Conservation (phyloP, 2,888 invertebrate species). For the Cheilosia impressa region DNA sequence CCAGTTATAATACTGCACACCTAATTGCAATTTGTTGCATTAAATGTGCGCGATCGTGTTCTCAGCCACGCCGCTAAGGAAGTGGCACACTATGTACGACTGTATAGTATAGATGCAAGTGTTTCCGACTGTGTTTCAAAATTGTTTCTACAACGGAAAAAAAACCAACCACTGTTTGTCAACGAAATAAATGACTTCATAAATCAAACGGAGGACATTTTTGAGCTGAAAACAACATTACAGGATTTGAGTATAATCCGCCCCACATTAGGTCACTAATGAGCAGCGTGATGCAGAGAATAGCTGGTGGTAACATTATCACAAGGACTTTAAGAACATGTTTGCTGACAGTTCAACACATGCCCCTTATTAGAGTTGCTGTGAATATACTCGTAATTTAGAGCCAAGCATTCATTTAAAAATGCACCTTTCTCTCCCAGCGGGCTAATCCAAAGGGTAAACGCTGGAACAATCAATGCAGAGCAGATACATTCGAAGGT, state of each 20-base stretch:
- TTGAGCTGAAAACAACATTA: constrained; percentile 69
- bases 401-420: constrained; percentile 28
- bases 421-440: constrained; percentile 45
- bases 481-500: constrained; percentile 27
- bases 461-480: constrained; percentile 34
- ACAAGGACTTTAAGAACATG: constrained; percentile 63
- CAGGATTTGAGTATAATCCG: constrained; percentile 67
- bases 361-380: constrained; percentile 69
- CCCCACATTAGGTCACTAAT: constrained; percentile 68
- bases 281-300: constrained; percentile 52
- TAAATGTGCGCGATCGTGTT: constrained; percentile 70
- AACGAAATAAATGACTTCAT: constrained; percentile 77
- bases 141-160: constrained; percentile 9
- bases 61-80: constrained; percentile 58
- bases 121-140: constrained; percentile 48
- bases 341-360: constrained; percentile 71
- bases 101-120: constrained; percentile 9
- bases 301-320: constrained; percentile 50
- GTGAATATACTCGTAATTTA: constrained; percentile 7
- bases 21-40: constrained; percentile 75
- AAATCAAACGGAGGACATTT: constrained; percentile 76
- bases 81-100: constrained; percentile 27
- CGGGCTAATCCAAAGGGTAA: constrained; percentile 58
- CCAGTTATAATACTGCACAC: constrained; percentile 74
- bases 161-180: constrained; percentile 57